A percentile compares a stretch with the other conserved stretches of the same genome.
phyloP scores from a whole-genome alignment of 2,797 vertebrate genomes.

The Bothrops alternatus region DNA sequence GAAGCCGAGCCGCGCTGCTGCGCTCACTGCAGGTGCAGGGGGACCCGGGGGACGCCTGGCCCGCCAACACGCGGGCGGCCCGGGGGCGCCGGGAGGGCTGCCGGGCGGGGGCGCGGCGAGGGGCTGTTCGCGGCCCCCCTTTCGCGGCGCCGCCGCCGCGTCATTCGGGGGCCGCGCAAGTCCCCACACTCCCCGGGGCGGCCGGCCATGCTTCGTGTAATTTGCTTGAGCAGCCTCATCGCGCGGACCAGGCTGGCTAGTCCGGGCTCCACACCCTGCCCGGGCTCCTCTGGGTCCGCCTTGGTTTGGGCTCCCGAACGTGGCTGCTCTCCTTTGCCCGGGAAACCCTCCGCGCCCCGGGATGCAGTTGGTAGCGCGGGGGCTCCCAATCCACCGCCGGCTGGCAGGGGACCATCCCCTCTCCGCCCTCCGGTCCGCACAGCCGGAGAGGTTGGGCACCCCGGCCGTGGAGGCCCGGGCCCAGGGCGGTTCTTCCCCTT shows the following conservation, averaged over 20 bases:
- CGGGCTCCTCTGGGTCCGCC: background rate
- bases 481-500: background rate
- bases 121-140: background rate
- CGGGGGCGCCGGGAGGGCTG: background rate
- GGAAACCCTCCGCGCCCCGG: accelerated
- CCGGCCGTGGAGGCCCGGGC: background rate
- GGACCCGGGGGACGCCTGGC: background rate
- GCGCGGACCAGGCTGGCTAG: background rate
- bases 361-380: accelerated
- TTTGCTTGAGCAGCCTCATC: no score
- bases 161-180: no score
- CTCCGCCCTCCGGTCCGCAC: no score
- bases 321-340: background rate
- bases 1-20: background rate
- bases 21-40: background rate
- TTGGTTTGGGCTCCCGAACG: background rate
- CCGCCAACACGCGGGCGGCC: no score
- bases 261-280: background rate
- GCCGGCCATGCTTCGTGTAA: no score
- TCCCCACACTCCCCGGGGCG: no score
- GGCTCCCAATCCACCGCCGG: background rate
- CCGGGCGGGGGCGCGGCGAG: background rate
- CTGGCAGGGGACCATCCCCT: background rate
- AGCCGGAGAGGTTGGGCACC: background rate
- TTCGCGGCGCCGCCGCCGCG: no score